These are phyloP conservation scores for Cheumatopsyche charites DNA, from an alignment of 1,140 invertebrate genomes.

Conservation along the genomic window DNA sequence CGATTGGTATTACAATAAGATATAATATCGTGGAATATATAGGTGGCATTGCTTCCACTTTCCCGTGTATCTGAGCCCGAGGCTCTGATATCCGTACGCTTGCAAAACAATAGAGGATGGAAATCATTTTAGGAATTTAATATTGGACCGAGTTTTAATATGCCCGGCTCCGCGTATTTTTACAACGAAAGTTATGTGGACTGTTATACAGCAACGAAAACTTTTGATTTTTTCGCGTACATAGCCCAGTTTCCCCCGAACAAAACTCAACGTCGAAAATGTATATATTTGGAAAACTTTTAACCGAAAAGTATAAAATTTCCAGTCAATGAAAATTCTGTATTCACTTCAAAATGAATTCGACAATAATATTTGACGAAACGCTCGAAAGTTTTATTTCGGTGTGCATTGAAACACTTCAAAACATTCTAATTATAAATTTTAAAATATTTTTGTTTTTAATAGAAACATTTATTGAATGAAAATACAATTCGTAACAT, in stretches of 20 bases:
- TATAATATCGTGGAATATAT: background rate
- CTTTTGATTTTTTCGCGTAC: conserved; percentile 18
- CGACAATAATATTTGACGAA: no score
- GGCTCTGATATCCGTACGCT: conserved; percentile 1
- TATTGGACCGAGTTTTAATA: conserved; percentile 46
- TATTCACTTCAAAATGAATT: no score
- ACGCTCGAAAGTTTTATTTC: background rate
- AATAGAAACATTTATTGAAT: no score
- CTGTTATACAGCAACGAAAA: conserved; percentile 4
- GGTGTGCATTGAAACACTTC: no score
- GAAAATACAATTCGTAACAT: no score
- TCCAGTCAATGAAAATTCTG: no score
- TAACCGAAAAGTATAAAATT: no score
- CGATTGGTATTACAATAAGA: background rate
- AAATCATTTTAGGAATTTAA: conserved; percentile 47
- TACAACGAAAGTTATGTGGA: conserved; percentile 34
- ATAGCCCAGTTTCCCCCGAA: background rate
- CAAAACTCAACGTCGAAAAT: no score
- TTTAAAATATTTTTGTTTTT: no score
- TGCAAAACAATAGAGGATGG: conserved; percentile 43
- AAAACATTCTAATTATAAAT: no score
- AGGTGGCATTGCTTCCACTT: conserved; percentile 21
- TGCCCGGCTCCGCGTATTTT: conserved; percentile 42
- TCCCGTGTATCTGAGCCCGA: conserved; percentile 20
- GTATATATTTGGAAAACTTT: background rate